Conservation (phyloP, 64 coral and sea anemone species). For the Montipora efflorescens region DNA sequence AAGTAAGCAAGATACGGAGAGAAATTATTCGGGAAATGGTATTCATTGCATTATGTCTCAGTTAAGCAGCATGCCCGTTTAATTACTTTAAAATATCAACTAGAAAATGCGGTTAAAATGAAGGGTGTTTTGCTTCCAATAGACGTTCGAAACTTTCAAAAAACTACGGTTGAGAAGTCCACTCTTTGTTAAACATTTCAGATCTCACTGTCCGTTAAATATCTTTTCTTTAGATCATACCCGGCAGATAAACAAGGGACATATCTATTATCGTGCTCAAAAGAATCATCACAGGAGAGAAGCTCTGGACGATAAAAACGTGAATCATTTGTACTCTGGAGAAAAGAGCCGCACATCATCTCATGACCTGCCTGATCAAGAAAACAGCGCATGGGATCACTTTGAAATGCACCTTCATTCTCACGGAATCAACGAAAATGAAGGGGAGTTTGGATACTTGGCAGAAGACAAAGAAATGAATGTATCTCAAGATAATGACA, state of each 20-base stretch:
- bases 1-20: background rate
- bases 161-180: background rate
- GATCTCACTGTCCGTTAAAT: background rate
- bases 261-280: background rate
- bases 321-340: background rate
- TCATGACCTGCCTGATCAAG: background rate
- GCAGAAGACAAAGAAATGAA: background rate
- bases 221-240: background rate
- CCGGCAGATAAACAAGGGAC: background rate
- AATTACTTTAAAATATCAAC: too few species aligned
- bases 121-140: background rate
- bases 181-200: background rate
- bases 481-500: background rate
- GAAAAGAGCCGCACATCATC: background rate
- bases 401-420: background rate
- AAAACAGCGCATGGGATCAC: background rate
- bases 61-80: too few species aligned
- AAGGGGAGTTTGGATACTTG: constrained; percentile 15
- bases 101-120: background rate
- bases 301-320: background rate
- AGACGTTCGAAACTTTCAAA: too few species aligned
- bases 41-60: background rate
- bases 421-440: background rate
- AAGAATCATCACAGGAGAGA: background rate
- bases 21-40: constrained; percentile 1